Percentiles rank a stretch among this genome's conserved stretches.
Evolutionary conservation across 1,140 invertebrate genomes (phyloP).

Genomic region (Prorops nasuta): DNA sequence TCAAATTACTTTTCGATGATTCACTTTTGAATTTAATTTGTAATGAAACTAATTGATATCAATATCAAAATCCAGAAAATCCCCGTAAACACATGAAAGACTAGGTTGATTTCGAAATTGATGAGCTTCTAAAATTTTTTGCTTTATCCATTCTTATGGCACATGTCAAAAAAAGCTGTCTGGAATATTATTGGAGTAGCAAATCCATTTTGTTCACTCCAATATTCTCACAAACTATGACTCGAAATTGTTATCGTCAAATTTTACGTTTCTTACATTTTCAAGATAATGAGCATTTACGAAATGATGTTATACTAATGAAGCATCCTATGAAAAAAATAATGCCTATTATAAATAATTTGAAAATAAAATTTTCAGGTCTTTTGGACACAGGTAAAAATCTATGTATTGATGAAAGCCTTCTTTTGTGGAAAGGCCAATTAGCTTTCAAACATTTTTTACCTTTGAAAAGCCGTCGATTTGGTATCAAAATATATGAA

Average conservation of each 20-base stretch:
- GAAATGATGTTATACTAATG: too few relatives aligned
- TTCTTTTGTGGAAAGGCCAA: constrained; percentile 8
- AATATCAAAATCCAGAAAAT: not conserved
- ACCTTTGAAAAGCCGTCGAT: constrained; percentile 4
- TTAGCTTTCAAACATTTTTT: constrained; percentile 7
- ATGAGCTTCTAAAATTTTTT: constrained; percentile 18
- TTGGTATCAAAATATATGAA: constrained; percentile 7
- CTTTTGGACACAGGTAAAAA: not conserved
- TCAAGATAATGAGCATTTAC: constrained; percentile 15
- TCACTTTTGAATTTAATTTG: not conserved
- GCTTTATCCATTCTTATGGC: constrained; percentile 20
- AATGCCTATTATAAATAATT: constrained; percentile 15
- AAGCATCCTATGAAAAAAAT: constrained; percentile 20
- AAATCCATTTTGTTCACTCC: constrained; percentile 19
- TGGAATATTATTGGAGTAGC: constrained; percentile 13
- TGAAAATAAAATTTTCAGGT: constrained; percentile 12
- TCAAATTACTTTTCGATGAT: not conserved
- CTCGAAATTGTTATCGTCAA: constrained; percentile 18
- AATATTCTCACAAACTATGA: constrained; percentile 26
- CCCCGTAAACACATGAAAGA: not conserved
- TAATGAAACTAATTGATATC: not conserved
- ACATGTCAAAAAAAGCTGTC: constrained; percentile 7
- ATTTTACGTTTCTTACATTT: constrained; percentile 21
- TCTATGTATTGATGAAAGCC: constrained; percentile 9
- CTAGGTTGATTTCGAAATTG: not conserved